Evolutionary conservation across 2,797 vertebrate genomes (phyloP), one percentile per base, ranked within the genome.

Genomic region (Hippopotamyrus pictus): DNA sequence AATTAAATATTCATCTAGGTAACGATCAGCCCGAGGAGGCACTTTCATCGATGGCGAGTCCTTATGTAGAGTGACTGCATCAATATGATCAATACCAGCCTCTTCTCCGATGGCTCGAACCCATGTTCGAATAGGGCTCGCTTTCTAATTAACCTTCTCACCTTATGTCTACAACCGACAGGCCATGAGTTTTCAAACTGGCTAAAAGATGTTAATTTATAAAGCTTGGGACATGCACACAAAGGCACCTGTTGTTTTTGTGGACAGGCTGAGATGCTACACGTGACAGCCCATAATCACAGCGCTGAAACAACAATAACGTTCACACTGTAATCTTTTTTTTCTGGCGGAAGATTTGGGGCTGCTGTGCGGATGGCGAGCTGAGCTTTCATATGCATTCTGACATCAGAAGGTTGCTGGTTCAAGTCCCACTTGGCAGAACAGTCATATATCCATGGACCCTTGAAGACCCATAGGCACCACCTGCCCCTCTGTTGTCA

Each of bases 1-100:
- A 9, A 53, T 90, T 79, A 46, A 89, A 90, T 79, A 87, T 90
- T 90, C 65, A 44, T 89, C 87, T 87, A 14, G 29, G 69, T 37
- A 73, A 73, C 4, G 29, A 73, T 33, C 65, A 73, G 69, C 14
- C 14, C 17, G 73, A 90, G 37, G 22, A 89, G 73, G 22, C 41
- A 50, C 86, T 87, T 88, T 50, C 86, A 76, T 89, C 76, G 84
- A 88, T 62, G 44, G 88, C 48, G 62, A 83, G 17, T 33, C 19
- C 86, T 89, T 50, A 46, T 48, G 22, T 73, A 89, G 88, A 90
- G 86, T 89, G 89, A 22, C 19, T 76, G 76, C 41, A 54, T 62
- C 53, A 62, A 46, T 3, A 46, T 76, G 33, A 76, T 37, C 33
- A 6, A 12, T 76, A 62, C 69, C 69, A 41, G 69, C 5, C 14